Conservation (phyloP, 2,888 invertebrate species). For the Gymnocheta viridis region DNA sequence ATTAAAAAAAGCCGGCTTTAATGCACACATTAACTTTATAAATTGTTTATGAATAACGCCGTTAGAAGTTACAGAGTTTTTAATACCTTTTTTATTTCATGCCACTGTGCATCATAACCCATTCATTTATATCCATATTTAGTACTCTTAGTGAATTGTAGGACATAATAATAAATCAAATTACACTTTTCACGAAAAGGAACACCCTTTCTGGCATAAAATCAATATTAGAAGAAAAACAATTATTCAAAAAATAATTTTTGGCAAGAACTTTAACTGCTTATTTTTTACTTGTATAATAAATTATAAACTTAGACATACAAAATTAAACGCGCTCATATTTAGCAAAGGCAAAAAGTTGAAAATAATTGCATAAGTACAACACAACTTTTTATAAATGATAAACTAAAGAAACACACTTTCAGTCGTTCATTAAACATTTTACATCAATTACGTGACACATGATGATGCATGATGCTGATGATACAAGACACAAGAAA, state of each 20-base stretch:
- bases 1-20: no score
- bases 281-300: slow-evolving; percentile 8
- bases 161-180: background rate
- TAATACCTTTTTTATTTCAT: no score
- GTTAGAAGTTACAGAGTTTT: no score
- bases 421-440: slow-evolving; percentile 1
- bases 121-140: no score
- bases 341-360: background rate
- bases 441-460: slow-evolving; percentile 38
- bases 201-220: background rate
- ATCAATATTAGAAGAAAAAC: background rate
- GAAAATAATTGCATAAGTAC: background rate
- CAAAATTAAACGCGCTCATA: slow-evolving; percentile 10
- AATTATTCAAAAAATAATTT: background rate
- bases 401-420: background rate
- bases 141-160: no score
- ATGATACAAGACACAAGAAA: background rate
- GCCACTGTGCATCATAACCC: no score
- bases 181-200: background rate
- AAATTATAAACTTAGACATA: slow-evolving; percentile 13
- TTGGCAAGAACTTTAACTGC: background rate
- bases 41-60: no score
- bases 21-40: no score
- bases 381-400: background rate
- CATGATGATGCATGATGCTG: slow-evolving; percentile 11